Evolutionary conservation across 2,113 vertebrate genomes (phyloP).

Genomic region (Anhinga anhinga): DNA sequence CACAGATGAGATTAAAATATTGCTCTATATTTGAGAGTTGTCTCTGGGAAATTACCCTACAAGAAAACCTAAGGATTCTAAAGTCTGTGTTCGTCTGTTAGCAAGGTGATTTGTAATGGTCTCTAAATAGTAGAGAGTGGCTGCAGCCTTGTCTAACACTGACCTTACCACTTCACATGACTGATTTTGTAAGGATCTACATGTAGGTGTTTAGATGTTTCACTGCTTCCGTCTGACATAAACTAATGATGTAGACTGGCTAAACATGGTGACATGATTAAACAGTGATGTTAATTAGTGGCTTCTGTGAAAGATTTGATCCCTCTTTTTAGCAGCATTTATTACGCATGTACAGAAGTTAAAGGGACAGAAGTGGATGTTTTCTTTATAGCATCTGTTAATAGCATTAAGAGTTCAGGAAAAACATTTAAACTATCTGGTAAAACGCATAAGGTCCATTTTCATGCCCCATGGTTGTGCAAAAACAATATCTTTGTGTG

Average conservation of each 20-base stretch:
- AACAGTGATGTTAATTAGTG: slow-evolving; percentile 78
- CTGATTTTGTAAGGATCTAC: slow-evolving; percentile 69
- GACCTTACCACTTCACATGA: slow-evolving; percentile 73
- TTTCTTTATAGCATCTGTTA: slow-evolving; percentile 39
- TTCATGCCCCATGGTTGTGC: slow-evolving; percentile 48
- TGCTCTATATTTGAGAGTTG: not conserved
- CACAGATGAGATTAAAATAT: not conserved
- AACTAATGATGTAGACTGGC: slow-evolving; percentile 78
- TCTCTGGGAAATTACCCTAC: slow-evolving; percentile 46
- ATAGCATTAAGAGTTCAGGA: slow-evolving; percentile 30
- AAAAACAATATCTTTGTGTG: slow-evolving; percentile 61
- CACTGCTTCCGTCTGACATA: slow-evolving; percentile 69
- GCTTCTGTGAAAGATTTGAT: slow-evolving; percentile 56
- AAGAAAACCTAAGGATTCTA: slow-evolving; percentile 27
- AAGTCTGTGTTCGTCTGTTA: not conserved
- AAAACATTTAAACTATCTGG: slow-evolving; percentile 47
- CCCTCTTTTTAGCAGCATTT: slow-evolving; percentile 57
- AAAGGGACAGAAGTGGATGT: slow-evolving; percentile 55
- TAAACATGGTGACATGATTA: slow-evolving; percentile 78
- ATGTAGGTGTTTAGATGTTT: slow-evolving; percentile 73
- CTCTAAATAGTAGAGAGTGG: slow-evolving; percentile 56
- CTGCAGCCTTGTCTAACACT: slow-evolving; percentile 59
- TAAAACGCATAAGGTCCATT: slow-evolving; percentile 45
- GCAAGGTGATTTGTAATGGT: slow-evolving; percentile 53
- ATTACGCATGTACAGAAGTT: slow-evolving; percentile 50